These are phyloP conservation scores for Drosophila kikkawai DNA, from an alignment of 1,140 invertebrate genomes.

Conservation along the genomic window DNA sequence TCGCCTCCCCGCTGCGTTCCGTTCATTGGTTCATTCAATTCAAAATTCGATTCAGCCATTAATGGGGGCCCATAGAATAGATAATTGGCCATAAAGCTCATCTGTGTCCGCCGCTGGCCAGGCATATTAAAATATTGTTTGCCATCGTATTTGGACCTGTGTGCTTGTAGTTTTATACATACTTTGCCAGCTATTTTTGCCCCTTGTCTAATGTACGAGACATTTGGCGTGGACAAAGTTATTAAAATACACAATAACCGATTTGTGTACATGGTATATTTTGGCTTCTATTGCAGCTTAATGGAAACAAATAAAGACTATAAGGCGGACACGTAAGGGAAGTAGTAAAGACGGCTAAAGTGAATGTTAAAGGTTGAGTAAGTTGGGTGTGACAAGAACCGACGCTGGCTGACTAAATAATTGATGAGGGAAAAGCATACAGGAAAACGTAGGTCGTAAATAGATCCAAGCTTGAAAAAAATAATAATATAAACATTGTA, in stretches of 20 bases:
- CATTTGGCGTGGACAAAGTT: constrained; percentile 54
- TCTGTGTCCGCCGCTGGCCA: constrained; percentile 63
- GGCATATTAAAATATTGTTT: constrained; percentile 75
- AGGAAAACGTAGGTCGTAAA: constrained; percentile 8
- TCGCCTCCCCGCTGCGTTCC: constrained; percentile 4
- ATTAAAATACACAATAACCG: constrained; percentile 65
- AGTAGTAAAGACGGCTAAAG: constrained; percentile 18
- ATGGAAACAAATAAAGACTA: constrained; percentile 79
- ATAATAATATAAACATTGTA: neutral
- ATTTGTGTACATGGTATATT: constrained; percentile 69
- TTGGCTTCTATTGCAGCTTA: constrained; percentile 69
- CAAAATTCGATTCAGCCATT: constrained; percentile 70
- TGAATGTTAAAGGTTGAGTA: constrained; percentile 22
- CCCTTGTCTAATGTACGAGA: constrained; percentile 58
- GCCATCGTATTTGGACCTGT: constrained; percentile 33
- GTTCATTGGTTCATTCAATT: constrained; percentile 30
- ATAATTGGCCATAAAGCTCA: constrained; percentile 82
- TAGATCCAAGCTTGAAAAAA: neutral
- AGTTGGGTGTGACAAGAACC: constrained; percentile 24
- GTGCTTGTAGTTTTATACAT: constrained; percentile 9
- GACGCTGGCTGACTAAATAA: constrained; percentile 17
- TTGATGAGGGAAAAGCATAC: neutral
- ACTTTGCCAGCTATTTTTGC: constrained; percentile 52
- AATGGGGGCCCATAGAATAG: constrained; percentile 75
- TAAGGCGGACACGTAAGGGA: constrained; percentile 17